A percentile compares a stretch with the other conserved stretches of the same genome.
Conservation (phyloP, 2,888 invertebrate species). For the Zaprionus lineosus region DNA sequence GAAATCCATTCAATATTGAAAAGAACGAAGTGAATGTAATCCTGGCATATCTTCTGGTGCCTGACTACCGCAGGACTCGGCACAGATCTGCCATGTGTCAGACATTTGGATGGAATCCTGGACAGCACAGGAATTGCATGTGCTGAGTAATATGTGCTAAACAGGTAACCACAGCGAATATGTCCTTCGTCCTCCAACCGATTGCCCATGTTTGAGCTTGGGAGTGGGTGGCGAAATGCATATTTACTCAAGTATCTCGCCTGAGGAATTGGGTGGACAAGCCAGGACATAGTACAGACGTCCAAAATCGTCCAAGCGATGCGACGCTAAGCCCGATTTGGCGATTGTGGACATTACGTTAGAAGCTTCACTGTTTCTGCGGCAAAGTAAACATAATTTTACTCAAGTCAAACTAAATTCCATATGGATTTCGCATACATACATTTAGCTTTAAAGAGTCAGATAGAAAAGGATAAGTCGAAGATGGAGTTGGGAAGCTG, state of each 20-base stretch:
- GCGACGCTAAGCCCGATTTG: slow-evolving; percentile 49
- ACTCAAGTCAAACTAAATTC: slow-evolving; percentile 46
- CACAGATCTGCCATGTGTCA: slow-evolving; percentile 23
- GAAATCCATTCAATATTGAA: slow-evolving; percentile 37
- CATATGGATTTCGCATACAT: slow-evolving; percentile 18
- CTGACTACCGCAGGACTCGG: slow-evolving; percentile 4
- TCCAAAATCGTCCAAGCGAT: slow-evolving; percentile 32
- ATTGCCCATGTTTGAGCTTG: slow-evolving; percentile 20
- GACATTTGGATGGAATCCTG: slow-evolving; percentile 15
- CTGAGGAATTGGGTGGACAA: neutral
- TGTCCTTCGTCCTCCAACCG: too few species aligned
- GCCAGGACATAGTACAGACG: slow-evolving; percentile 15
- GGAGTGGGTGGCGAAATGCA: slow-evolving; percentile 8
- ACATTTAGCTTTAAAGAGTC: too few species aligned
- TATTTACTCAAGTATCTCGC: slow-evolving; percentile 9
- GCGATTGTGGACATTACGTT: too few species aligned
- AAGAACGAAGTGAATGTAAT: slow-evolving; percentile 38
- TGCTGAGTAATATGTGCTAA: slow-evolving; percentile 22
- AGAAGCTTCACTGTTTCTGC: slow-evolving; percentile 46
- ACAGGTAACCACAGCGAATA: slow-evolving; percentile 8
- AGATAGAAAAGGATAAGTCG: neutral
- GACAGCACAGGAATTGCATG: slow-evolving; percentile 17
- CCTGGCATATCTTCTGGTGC: slow-evolving; percentile 36
- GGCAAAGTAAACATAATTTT: slow-evolving; percentile 72
- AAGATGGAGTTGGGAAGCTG: neutral